Evolutionary conservation across 2,113 vertebrate species (phyloP), one percentile per base, ranked within the genome.

Genomic region (Oreochromis spilurus): DNA sequence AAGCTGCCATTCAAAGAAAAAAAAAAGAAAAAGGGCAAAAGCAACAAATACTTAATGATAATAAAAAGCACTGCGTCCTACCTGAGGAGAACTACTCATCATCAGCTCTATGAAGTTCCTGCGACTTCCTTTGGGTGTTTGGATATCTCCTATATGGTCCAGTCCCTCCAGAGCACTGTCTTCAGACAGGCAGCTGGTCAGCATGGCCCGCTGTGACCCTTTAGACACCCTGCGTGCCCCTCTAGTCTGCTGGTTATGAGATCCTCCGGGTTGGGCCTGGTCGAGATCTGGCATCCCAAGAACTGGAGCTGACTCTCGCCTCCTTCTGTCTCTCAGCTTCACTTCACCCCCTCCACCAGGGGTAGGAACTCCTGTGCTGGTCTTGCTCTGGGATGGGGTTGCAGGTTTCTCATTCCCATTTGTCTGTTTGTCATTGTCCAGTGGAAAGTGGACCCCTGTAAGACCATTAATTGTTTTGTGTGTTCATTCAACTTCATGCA

Each of bases 71-170:
- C 24, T 50, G 24, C 17, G 5, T 36, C 86, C 45, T 85, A 96
- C 95, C 94, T 96, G 95, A 84, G 98, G 98, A 62, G 98, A 98
- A 52, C 96, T 96, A 79, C 95, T 97, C 94, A 96, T 95, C 93
- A 95, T 95, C n/a, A 96, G 89, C 91, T 97, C 97, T 9, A 96
- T 97, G 87, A 97, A 95, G 90, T 94, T 97, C 83, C 96, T 96
- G 65, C 97, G 96, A 62, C 95, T 94, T 8, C 95, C 90, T 38
- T 95, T 95, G 1, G 95, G 96, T 0, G 96, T 96, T 87, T 90
- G 93, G 80, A 93, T 84, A 5, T 96, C 95, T 40, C 93, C 92
- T 1, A 84, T 19, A 7, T 83, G 14, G 9, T 95, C 95, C 81
- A 93, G 84, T 3, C 92, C 93, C 14, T 95, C 94, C 19, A 94